Percentiles rank a stretch among this genome's conserved stretches.
These are phyloP conservation scores for Drosophila austrosaltans DNA, from an alignment of 2,888 invertebrate genomes.

Conservation along the genomic window DNA sequence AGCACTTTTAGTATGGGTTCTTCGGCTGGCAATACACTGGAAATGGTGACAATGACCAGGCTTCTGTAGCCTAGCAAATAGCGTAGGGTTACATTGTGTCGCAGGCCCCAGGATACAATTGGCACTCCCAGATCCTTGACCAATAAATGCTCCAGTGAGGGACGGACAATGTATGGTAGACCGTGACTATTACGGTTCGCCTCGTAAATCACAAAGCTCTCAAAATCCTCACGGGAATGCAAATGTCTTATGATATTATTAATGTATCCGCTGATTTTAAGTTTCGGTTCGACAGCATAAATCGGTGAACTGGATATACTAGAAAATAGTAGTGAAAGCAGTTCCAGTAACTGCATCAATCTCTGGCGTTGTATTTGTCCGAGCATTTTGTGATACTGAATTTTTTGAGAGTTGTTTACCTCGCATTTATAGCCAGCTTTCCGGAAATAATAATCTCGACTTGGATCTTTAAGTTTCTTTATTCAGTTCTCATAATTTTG, in stretches of 20 bases:
- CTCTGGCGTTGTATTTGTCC: conserved; percentile 2
- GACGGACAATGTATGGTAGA: background rate
- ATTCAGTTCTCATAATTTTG: background rate
- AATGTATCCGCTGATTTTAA: conserved; percentile 28
- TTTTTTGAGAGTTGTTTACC: background rate
- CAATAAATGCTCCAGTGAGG: conserved; percentile 38
- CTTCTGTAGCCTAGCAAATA: conserved; percentile 19
- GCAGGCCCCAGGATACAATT: conserved; percentile 33
- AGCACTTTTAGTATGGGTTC: conserved; percentile 46
- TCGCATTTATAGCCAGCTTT: conserved; percentile 15
- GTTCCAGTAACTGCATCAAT: background rate
- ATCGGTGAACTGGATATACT: background rate
- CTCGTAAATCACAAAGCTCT: conserved; percentile 35
- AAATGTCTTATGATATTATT: conserved; percentile 26
- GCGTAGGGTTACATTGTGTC: conserved; percentile 14
- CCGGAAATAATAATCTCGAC: background rate
- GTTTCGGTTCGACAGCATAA: background rate
- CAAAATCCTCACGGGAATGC: conserved; percentile 14
- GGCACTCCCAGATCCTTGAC: conserved; percentile 38
- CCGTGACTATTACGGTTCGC: background rate
- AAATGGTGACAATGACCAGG: conserved; percentile 39
- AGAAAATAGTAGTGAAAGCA: conserved; percentile 1
- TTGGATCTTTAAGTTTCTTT: background rate
- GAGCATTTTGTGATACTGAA: conserved; percentile 28
- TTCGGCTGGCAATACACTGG: conserved; percentile 5